phyloP scores from a whole-genome alignment of 1,140 invertebrate species.

The Trachymyrmex cornetzi region DNA sequence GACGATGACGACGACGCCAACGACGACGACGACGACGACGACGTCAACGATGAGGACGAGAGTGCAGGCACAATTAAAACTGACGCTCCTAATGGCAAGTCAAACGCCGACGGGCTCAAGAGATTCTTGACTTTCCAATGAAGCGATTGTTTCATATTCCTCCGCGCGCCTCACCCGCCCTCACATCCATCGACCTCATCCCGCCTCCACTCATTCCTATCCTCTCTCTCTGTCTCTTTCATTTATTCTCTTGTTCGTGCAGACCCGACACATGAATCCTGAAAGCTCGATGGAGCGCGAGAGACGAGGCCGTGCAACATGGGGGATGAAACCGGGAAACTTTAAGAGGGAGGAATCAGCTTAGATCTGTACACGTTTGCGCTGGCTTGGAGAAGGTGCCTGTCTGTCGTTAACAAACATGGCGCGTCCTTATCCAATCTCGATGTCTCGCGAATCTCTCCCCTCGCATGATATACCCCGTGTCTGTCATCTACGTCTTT shows the following conservation, averaged over 20 bases:
- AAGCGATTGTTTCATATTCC: slow-evolving; percentile 87
- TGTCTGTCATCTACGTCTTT: slow-evolving; percentile 40
- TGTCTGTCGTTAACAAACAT: slow-evolving; percentile 72
- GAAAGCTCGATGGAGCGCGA: slow-evolving; percentile 70
- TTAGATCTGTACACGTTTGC: slow-evolving; percentile 68
- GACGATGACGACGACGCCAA: slow-evolving; percentile 75
- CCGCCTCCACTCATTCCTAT: slow-evolving; percentile 60
- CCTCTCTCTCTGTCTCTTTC: slow-evolving; percentile 57
- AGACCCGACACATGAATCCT: slow-evolving; percentile 75
- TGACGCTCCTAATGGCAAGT: slow-evolving; percentile 87
- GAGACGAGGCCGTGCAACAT: slow-evolving; percentile 53
- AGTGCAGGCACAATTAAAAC: slow-evolving; percentile 87
- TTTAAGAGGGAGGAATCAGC: slow-evolving; percentile 73
- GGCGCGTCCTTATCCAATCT: slow-evolving; percentile 63
- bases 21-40: slow-evolving; percentile 73
- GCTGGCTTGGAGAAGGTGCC: slow-evolving; percentile 45
- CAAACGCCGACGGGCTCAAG: slow-evolving; percentile 86
- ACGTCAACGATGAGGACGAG: slow-evolving; percentile 76
- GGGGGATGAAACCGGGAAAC: slow-evolving; percentile 66
- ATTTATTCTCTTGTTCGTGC: slow-evolving; percentile 70
- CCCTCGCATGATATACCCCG: slow-evolving; percentile 37
- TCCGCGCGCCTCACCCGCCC: slow-evolving; percentile 79
- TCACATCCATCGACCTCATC: slow-evolving; percentile 66
- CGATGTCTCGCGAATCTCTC: slow-evolving; percentile 58
- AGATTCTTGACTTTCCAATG: slow-evolving; percentile 87